These are phyloP conservation scores for Plebejus anna DNA, from an alignment of 2,888 invertebrate species.

Conservation along the genomic window DNA sequence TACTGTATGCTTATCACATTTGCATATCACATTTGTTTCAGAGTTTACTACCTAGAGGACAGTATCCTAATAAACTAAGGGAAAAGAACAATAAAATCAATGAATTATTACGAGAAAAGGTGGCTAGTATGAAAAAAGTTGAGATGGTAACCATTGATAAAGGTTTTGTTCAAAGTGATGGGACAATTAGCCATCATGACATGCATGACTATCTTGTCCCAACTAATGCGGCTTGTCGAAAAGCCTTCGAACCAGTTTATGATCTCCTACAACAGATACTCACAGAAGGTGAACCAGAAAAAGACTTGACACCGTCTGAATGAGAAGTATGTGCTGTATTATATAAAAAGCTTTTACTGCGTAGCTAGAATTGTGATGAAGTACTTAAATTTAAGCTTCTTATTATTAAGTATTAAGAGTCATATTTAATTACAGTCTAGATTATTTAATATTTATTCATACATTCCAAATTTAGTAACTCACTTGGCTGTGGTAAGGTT, in stretches of 20 bases:
- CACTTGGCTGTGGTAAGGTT: conserved; percentile 60
- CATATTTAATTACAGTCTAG: conserved; percentile 43
- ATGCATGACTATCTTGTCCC: conserved; percentile 95
- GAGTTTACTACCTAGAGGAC: conserved; percentile 93
- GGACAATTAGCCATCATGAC: conserved; percentile 91
- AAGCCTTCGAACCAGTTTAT: conserved; percentile 91
- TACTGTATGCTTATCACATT: background rate
- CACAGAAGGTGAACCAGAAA: conserved; percentile 86
- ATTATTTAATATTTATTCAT: conserved; percentile 51
- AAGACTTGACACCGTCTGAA: conserved; percentile 86
- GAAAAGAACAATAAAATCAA: conserved; percentile 89
- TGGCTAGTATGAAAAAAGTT: conserved; percentile 82
- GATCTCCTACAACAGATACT: conserved; percentile 89
- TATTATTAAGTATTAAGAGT: conserved; percentile 61
- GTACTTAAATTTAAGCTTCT: conserved; percentile 75
- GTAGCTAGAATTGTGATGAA: conserved; percentile 72
- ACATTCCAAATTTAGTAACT: conserved; percentile 69
- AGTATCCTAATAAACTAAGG: conserved; percentile 89
- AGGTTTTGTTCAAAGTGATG: conserved; percentile 87
- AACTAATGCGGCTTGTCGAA: conserved; percentile 91
- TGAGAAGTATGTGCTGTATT: conserved; percentile 51
- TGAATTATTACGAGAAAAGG: conserved; percentile 83
- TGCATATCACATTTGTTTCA: conserved; percentile 63
- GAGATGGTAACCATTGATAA: conserved; percentile 90
- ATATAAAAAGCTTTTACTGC: conserved; percentile 49